phyloP scores from a whole-genome alignment of 2,797 vertebrate species.

The Falco naumanni region DNA sequence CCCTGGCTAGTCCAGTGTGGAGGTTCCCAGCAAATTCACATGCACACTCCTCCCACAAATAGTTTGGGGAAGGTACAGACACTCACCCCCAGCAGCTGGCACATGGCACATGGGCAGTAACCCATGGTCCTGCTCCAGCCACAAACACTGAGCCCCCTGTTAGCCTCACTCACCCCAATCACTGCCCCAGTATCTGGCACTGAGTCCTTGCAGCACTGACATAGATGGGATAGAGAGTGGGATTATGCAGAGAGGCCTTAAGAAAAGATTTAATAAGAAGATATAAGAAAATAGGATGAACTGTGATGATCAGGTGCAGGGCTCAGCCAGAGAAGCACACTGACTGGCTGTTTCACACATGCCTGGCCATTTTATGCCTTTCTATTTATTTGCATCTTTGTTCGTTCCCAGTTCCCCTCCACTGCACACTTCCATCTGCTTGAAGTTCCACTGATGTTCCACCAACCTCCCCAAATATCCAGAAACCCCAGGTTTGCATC shows the following conservation, averaged over 20 bases:
- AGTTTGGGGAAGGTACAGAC: neutral
- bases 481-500: too few species aligned
- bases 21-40: neutral
- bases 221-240: rapidly evolving
- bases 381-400: neutral
- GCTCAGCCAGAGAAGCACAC: rapidly evolving
- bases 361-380: neutral
- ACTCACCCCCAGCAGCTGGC: rapidly evolving
- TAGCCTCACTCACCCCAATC: neutral
- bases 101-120: rapidly evolving
- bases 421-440: too few species aligned
- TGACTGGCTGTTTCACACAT: neutral
- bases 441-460: too few species aligned
- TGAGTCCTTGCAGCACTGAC: neutral
- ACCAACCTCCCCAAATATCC: too few species aligned
- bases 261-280: neutral
- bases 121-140: rapidly evolving
- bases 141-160: rapidly evolving
- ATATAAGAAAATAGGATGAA: neutral
- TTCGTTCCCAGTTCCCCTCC: neutral
- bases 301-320: neutral
- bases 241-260: neutral
- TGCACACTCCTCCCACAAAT: rapidly evolving
- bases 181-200: neutral
- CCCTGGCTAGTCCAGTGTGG: neutral